Percentiles rank a stretch among this genome's conserved stretches.
Evolutionary conservation across 1,140 invertebrate species (phyloP).

Genomic region (Aphaenogaster ashmeadi): DNA sequence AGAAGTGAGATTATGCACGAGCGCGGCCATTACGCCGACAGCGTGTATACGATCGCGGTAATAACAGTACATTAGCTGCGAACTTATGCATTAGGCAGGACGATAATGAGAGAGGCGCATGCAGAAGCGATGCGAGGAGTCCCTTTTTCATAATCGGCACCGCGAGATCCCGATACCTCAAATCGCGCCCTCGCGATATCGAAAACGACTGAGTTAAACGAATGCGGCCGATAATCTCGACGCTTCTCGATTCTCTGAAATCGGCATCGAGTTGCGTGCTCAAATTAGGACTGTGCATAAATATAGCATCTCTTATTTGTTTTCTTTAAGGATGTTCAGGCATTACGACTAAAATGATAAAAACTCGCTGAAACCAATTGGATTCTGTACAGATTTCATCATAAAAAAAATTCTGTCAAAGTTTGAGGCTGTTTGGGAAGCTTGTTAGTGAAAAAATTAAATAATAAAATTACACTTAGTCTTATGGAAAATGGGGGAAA

Average conservation of each 20-base stretch:
- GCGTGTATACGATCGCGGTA: constrained; percentile 70
- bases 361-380: too few species aligned
- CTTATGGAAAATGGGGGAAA: too few species aligned
- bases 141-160: constrained; percentile 17
- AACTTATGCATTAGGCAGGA: constrained; percentile 69
- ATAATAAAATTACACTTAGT: too few species aligned
- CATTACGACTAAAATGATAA: too few species aligned
- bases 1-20: constrained; percentile 68
- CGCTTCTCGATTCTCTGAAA: not conserved
- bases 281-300: constrained; percentile 1
- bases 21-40: constrained; percentile 67
- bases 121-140: constrained; percentile 5
- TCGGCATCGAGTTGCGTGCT: not conserved
- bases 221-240: not conserved
- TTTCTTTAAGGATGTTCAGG: not conserved
- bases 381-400: too few species aligned
- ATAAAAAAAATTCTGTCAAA: too few species aligned
- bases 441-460: too few species aligned
- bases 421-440: too few species aligned
- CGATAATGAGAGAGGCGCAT: constrained; percentile 68
- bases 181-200: constrained; percentile 32
- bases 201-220: constrained; percentile 17
- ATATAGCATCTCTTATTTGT: constrained; percentile 19
- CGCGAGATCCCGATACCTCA: constrained; percentile 1
- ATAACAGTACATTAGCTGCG: constrained; percentile 73